phyloP scores from a whole-genome alignment of 1,140 invertebrate species.

The Drosophila paulistorum region DNA sequence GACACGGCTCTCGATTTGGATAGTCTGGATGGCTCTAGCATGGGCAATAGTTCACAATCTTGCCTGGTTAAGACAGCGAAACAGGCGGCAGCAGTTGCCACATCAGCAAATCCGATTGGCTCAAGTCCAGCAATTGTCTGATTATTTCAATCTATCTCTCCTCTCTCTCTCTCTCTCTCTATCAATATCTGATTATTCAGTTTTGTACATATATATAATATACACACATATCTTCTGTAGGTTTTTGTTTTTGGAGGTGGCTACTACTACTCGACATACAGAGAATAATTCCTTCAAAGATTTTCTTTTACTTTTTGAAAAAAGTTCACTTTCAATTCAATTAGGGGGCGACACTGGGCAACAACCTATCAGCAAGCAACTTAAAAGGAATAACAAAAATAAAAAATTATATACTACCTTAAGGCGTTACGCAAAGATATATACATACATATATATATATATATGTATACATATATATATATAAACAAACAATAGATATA shows the following conservation, averaged over 20 bases:
- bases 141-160: slow-evolving; percentile 5
- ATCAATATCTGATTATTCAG: too few species aligned
- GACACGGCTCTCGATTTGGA: slow-evolving; percentile 93
- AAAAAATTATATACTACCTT: slow-evolving; percentile 61
- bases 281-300: not conserved
- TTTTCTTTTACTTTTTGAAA: slow-evolving; percentile 32
- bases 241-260: not conserved
- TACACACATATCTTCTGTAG: slow-evolving; percentile 8
- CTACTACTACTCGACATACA: not conserved
- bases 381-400: slow-evolving; percentile 69
- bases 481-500: slow-evolving; percentile 44
- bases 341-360: slow-evolving; percentile 37
- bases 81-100: not conserved
- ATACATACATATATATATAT: slow-evolving; percentile 45
- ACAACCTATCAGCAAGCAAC: slow-evolving; percentile 69
- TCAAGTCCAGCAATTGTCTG: slow-evolving; percentile 58
- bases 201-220: slow-evolving; percentile 24
- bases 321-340: slow-evolving; percentile 10
- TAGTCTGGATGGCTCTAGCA: slow-evolving; percentile 85
- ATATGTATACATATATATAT: slow-evolving; percentile 44
- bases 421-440: slow-evolving; percentile 68
- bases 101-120: not conserved
- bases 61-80: slow-evolving; percentile 78
- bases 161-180: too few species aligned
- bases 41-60: slow-evolving; percentile 79